Evolutionary conservation across 2,113 vertebrate genomes (phyloP).

Genomic region (Alouatta palliata): DNA sequence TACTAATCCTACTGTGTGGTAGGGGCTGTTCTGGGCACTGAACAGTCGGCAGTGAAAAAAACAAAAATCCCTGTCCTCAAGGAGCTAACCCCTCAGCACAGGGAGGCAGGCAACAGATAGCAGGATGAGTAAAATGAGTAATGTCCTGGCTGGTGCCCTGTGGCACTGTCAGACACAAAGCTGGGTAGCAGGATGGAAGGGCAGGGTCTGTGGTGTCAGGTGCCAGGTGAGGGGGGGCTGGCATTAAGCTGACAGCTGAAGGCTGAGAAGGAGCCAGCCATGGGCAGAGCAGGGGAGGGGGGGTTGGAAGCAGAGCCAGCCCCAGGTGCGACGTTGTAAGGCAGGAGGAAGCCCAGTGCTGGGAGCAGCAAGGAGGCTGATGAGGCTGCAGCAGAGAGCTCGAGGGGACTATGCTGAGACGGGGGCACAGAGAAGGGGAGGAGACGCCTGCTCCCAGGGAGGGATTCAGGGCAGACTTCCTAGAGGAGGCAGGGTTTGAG

Average conservation of each 20-base stretch:
- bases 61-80: too few relatives aligned
- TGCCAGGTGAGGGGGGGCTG: too few relatives aligned
- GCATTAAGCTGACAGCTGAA: not conserved
- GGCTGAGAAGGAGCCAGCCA: too few relatives aligned
- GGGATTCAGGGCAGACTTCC: not conserved
- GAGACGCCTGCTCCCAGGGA: not conserved
- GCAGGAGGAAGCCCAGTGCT: rapidly evolving
- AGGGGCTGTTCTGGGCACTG: not conserved
- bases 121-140: rapidly evolving
- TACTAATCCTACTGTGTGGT: not conserved
- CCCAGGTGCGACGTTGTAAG: not conserved
- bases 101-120: not conserved
- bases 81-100: not conserved
- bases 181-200: not conserved
- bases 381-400: not conserved
- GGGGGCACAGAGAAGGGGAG: not conserved
- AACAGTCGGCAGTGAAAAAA: not conserved
- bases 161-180: not conserved
- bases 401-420: not conserved
- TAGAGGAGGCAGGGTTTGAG: not conserved
- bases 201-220: rapidly evolving
- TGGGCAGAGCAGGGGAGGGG: not conserved
- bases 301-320: not conserved
- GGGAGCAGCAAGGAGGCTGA: not conserved
- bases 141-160: rapidly evolving